A percentile compares a stretch with the other conserved stretches of the same genome.
phyloP scores from a whole-genome alignment of 2,888 invertebrate species.

The Colletes collaris region DNA sequence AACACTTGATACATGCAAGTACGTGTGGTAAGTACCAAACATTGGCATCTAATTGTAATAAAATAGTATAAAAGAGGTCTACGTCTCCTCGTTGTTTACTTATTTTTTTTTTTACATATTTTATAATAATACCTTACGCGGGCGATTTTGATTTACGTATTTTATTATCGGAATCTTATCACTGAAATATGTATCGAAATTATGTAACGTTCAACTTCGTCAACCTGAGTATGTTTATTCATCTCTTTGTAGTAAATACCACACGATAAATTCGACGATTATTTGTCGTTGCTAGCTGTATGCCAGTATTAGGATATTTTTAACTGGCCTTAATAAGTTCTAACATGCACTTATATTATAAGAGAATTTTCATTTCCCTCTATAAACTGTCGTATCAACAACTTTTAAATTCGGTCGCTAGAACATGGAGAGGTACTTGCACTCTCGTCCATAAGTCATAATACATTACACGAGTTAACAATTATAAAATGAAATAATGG shows the following conservation, averaged over 20 bases:
- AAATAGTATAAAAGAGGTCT: conserved; percentile 62
- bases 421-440: conserved; percentile 6
- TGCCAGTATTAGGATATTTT: conserved; percentile 21
- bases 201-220: conserved; percentile 34
- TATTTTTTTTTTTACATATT: conserved; percentile 15
- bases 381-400: conserved; percentile 35
- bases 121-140: conserved; percentile 10
- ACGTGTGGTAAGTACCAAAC: conserved; percentile 20
- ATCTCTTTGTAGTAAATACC: conserved; percentile 15
- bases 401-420: conserved; percentile 25
- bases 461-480: no score
- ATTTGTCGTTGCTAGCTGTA: conserved; percentile 18
- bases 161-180: conserved; percentile 37
- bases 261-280: conserved; percentile 11
- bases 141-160: conserved; percentile 5
- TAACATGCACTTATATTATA: conserved; percentile 22
- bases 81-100: conserved; percentile 21
- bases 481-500: no score
- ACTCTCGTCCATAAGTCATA: not conserved
- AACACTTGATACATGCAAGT: conserved; percentile 42
- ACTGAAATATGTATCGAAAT: conserved; percentile 31
- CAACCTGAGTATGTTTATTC: conserved; percentile 39
- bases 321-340: conserved; percentile 17
- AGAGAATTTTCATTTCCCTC: conserved; percentile 19
- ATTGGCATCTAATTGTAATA: conserved; percentile 55